Evolutionary conservation across 2,797 vertebrate species (phyloP).

Genomic region (Lemur catta): DNA sequence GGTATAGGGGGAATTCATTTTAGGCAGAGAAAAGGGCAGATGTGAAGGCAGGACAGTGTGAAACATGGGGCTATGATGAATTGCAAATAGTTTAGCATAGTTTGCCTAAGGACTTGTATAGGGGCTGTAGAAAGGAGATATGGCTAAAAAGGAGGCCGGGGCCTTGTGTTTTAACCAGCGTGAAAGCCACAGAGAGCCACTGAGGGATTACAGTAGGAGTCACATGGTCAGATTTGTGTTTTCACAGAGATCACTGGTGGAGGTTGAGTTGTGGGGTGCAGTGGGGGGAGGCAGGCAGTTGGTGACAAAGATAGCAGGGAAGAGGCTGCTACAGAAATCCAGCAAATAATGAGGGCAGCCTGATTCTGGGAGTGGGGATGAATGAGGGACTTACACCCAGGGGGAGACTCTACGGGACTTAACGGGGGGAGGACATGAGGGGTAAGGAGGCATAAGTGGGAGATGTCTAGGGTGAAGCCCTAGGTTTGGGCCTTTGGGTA

Average conservation of each 20-base stretch:
- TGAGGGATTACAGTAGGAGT: background rate
- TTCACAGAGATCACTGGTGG: background rate
- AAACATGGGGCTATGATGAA: background rate
- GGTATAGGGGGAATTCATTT: background rate
- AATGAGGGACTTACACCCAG: fast-evolving
- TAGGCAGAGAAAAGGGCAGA: background rate
- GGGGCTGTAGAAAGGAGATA: background rate
- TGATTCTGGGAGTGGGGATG: background rate
- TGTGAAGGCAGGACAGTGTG: background rate
- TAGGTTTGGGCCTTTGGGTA: background rate
- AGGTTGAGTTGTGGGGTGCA: background rate
- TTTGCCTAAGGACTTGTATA: background rate
- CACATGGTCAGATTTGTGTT: background rate
- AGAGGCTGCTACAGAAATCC: background rate
- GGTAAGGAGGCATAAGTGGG: background rate
- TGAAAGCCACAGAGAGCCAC: background rate
- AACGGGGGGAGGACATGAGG: fast-evolving
- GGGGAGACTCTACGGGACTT: background rate
- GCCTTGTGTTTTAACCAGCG: background rate
- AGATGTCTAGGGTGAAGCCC: background rate
- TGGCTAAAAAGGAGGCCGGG: background rate
- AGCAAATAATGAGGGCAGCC: background rate
- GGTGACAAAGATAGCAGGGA: background rate
- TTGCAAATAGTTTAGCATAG: background rate
- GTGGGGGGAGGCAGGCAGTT: fast-evolving